Conservation (phyloP, 2,113 vertebrate species). For the Myodes glareolus region DNA sequence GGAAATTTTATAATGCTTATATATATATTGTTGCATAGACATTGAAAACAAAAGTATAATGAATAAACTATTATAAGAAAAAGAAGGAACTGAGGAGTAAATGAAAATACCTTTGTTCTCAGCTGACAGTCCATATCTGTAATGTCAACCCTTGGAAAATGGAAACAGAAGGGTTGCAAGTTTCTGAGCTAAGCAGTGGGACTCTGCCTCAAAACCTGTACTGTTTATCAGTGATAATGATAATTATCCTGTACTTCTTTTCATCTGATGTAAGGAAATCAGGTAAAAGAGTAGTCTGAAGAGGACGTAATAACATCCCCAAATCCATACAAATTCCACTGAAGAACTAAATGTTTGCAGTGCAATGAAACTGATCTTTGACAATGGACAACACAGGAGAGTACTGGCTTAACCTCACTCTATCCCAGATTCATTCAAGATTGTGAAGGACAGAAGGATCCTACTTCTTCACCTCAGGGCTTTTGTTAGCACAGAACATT, state of each 20-base stretch:
- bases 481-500: neutral
- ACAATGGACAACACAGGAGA: accelerated
- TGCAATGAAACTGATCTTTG: neutral
- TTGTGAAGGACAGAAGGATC: neutral
- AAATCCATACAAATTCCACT: neutral
- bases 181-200: neutral
- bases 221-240: neutral
- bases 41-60: neutral
- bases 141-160: neutral
- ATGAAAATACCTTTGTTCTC: neutral
- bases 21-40: neutral
- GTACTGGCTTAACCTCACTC: neutral
- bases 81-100: neutral
- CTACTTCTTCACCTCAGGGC: neutral
- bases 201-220: neutral
- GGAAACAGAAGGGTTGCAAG: no score
- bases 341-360: neutral
- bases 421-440: neutral
- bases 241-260: neutral
- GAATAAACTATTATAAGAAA: neutral
- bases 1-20: neutral
- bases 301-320: neutral
- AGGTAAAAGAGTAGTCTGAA: accelerated
- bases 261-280: neutral
- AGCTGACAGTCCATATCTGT: no score